Base-by-base conservation (phyloP, 1,140 invertebrate species). In the Odontomachus brunneus region DNA sequence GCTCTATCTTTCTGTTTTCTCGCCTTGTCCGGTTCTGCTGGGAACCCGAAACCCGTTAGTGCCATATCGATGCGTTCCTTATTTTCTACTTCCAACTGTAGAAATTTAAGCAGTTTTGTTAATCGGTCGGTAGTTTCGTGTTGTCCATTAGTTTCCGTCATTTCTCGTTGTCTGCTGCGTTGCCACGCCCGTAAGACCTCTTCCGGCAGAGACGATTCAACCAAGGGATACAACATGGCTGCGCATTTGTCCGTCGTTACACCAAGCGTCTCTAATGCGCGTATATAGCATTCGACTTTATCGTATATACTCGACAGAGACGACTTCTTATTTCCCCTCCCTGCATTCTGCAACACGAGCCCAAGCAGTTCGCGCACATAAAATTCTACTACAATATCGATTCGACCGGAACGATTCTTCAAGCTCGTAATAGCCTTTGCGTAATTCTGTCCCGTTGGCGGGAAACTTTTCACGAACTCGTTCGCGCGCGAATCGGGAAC, bases 321-420 rank as follows among this genome's bases (percentile, higher is more conserved):
- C 19, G 29, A 3, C 14, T 57, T 55, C 33, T 82, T 80, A 38
- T 69, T 72, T 66, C 55, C 71, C 14, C 67, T 86, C 0, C 59
- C 57, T 0, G 84, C 85, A 17, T 87, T 89, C 22, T 89, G 71
- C 7, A 89, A 22, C 24, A 78, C 84, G n/a, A 93, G 44, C 0
- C 60, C 62, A 14, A 93, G 66, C 11, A 93, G 22, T 67, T 93
- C 91, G 24, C 91, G 81, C 11, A 91, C 88, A 82, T 93, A 93
- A 76, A 89, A 88, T 76, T 92, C 87, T 7, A 92, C 88, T 4
- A 92, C 51, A 7, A 91, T 57, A 48, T 91, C 88, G 3, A 91
- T 89, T 24, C 89, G 59, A 19, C 89, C 91, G 69, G 89, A 92
- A 75, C n/a, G n/a, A n/a, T 22, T 74, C 65, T 91, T 90, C 14